Conservation (phyloP, 2,797 vertebrate genomes). For the Meriones psammophilus region DNA sequence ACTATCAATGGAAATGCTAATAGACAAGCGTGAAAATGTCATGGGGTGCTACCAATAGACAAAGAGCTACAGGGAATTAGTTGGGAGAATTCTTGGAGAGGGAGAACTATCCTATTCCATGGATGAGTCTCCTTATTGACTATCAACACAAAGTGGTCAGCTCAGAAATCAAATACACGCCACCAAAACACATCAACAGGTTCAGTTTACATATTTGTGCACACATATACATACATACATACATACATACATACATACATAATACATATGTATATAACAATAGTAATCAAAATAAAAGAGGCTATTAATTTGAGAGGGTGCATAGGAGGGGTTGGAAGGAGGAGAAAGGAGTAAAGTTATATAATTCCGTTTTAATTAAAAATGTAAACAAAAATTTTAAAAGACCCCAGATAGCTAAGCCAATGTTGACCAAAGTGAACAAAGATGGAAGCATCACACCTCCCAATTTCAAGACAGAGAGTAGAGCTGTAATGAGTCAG, state of each 20-base stretch:
- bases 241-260: background rate
- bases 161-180: background rate
- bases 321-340: background rate
- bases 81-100: background rate
- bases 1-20: background rate
- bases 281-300: background rate
- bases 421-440: background rate
- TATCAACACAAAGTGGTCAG: background rate
- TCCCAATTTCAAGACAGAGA: background rate
- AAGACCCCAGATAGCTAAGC: background rate
- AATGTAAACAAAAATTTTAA: background rate
- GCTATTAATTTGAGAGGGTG: background rate
- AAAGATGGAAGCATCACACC: background rate
- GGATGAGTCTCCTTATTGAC: background rate
- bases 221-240: background rate
- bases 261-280: background rate
- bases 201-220: background rate
- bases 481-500: background rate
- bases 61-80: background rate
- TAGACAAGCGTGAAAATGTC: background rate
- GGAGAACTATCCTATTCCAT: background rate
- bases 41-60: background rate
- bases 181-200: background rate
- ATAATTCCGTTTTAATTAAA: background rate
- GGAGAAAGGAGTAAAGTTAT: background rate